Evolutionary conservation across 2,888 invertebrate genomes (phyloP).

Genomic region (Megamerina dolium): DNA sequence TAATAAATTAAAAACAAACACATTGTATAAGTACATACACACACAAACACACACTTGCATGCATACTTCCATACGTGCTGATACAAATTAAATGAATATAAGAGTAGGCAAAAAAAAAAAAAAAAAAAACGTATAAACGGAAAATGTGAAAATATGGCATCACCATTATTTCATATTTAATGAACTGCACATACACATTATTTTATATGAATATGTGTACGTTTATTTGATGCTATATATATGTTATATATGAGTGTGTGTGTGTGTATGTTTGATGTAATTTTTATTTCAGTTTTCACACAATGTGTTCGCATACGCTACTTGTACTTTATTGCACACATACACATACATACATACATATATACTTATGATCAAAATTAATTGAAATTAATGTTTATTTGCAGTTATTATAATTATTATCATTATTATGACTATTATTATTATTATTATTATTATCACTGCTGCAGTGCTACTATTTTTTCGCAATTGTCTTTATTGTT

Average conservation of each 20-base stretch:
- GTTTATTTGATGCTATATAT: background rate
- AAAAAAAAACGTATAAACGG: no score
- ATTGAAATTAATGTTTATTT: conserved; percentile 22
- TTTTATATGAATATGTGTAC: background rate
- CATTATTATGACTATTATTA: no score
- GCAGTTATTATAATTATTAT: background rate
- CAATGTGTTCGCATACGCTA: background rate
- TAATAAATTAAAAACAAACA: background rate
- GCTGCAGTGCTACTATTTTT: background rate
- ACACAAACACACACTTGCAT: background rate
- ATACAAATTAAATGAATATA: background rate
- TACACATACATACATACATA: background rate
- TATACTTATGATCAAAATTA: conserved; percentile 23
- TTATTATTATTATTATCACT: background rate
- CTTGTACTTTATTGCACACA: background rate
- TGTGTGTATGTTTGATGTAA: conserved; percentile 1
- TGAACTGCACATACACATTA: conserved; percentile 17
- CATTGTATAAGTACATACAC: background rate
- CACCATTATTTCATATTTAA: conserved; percentile 20
- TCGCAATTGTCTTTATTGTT: no score
- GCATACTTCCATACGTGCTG: background rate
- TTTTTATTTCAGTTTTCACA: background rate
- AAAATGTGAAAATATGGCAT: conserved; percentile 9
- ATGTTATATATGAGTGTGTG: conserved; percentile 3
- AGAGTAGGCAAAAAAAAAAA: no score